Conservation (phyloP, 2,113 vertebrate genomes). For the Daubentonia madagascariensis region DNA sequence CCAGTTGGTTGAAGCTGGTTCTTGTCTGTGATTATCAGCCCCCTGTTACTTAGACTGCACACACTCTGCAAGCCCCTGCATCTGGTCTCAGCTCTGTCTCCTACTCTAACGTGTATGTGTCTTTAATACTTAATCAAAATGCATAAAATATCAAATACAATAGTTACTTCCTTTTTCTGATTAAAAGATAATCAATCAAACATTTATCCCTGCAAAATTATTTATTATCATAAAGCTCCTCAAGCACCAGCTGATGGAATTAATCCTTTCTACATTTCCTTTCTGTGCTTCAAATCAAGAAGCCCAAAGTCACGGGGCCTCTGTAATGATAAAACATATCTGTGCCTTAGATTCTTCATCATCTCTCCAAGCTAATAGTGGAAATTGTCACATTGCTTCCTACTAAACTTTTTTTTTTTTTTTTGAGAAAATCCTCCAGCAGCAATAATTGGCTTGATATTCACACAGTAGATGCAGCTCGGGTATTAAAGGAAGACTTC, state of each 20-base stretch:
- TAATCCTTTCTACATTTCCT: constrained; percentile 12
- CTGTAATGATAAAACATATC: constrained; percentile 54
- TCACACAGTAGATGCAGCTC: not conserved
- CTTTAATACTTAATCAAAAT: not conserved
- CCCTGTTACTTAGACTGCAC: too few relatives aligned
- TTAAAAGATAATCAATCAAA: not conserved
- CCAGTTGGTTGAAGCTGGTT: too few relatives aligned
- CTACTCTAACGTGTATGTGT: too few relatives aligned
- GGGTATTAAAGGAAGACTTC: constrained; percentile 32
- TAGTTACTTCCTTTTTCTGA: not conserved
- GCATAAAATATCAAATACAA: not conserved
- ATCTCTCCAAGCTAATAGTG: not conserved
- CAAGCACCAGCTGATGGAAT: not conserved
- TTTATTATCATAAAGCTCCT: not conserved
- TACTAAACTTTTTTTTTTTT: constrained; percentile 57
- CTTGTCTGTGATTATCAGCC: too few relatives aligned
- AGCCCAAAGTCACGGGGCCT: not conserved
- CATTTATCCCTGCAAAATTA: not conserved
- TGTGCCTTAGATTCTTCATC: not conserved
- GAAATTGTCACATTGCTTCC: constrained; percentile 35
- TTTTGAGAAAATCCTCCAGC: constrained; percentile 29
- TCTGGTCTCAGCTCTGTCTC: too few relatives aligned
- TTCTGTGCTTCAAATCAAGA: not conserved
- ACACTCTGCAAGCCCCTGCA: too few relatives aligned
- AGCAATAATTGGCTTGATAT: constrained; percentile 57